Conservation (phyloP, 2,888 invertebrate genomes). For the Lithosia quadra region DNA sequence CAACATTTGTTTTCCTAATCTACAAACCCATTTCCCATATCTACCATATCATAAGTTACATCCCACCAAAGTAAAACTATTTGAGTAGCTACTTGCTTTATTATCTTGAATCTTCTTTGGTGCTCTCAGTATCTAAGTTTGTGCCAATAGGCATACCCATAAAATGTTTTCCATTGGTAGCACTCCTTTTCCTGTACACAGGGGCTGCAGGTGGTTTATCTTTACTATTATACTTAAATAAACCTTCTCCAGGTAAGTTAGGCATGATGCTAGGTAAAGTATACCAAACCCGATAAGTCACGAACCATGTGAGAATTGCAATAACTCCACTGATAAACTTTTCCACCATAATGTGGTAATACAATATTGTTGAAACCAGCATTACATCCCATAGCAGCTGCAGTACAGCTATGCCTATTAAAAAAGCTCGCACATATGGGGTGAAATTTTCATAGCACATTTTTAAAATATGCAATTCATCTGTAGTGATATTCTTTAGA, state of each 20-base stretch:
- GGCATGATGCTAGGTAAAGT: conserved; percentile 88
- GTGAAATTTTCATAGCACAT: conserved; percentile 92
- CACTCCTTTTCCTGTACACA: conserved; percentile 77
- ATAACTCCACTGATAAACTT: conserved; percentile 96
- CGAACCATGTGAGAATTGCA: conserved; percentile 96
- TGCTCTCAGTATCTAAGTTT: conserved; percentile 69
- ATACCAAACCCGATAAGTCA: conserved; percentile 95
- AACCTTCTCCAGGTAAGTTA: conserved; percentile 91
- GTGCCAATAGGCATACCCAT: conserved; percentile 93
- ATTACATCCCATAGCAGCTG: conserved; percentile 98
- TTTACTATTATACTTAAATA: conserved; percentile 92
- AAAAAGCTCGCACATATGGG: conserved; percentile 92
- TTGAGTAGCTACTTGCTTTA: neutral
- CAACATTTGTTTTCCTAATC: neutral
- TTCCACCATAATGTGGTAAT: conserved; percentile 98
- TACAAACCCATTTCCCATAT: conserved; percentile 11
- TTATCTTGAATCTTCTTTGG: conserved; percentile 73
- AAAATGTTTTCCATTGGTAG: conserved; percentile 87
- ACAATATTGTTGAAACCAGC: conserved; percentile 96
- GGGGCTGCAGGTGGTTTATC: conserved; percentile 69
- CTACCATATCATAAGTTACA: conserved; percentile 14
- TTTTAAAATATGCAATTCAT: conserved; percentile 91
- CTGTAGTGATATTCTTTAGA: conserved; percentile 88
- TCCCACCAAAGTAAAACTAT: conserved; percentile 13
- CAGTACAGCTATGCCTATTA: conserved; percentile 92